Conservation (phyloP, 2,888 invertebrate species). For the Agrotis clavis region DNA sequence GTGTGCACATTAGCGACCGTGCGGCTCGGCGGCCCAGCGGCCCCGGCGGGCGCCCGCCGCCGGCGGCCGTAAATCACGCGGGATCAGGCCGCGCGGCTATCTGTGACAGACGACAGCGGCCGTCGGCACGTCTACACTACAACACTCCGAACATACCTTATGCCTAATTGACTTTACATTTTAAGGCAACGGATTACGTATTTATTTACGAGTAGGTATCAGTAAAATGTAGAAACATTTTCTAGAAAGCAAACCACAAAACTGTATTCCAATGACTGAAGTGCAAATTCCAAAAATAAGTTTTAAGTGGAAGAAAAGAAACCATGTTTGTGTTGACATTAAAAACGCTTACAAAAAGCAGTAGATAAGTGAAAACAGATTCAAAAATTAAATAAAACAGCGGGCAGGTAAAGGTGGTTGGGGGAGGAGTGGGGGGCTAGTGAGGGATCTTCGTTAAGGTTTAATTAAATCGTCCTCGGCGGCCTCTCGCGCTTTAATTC, state of each 20-base stretch:
- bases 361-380: conserved; percentile 73
- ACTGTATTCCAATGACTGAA: neutral
- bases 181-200: neutral
- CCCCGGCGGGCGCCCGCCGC: conserved; percentile 10
- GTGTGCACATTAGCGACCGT: conserved; percentile 75
- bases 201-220: too few relatives aligned
- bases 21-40: conserved; percentile 13
- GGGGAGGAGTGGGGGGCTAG: conserved; percentile 53
- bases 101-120: conserved; percentile 71
- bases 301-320: conserved; percentile 6
- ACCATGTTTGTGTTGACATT: conserved; percentile 37
- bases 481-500: conserved; percentile 91
- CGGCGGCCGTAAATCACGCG: conserved; percentile 80
- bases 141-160: conserved; percentile 51
- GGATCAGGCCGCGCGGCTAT: conserved; percentile 82
- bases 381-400: conserved; percentile 85
- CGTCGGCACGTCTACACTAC: conserved; percentile 46
- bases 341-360: conserved; percentile 54
- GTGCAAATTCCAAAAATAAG: neutral
- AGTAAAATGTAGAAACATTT: neutral
- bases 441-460: conserved; percentile 88
- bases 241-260: neutral
- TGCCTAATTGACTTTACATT: conserved; percentile 60
- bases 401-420: conserved; percentile 80
- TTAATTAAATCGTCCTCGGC: conserved; percentile 91